Percentiles rank a stretch among this genome's conserved stretches.
These are phyloP conservation scores for Pandion haliaetus DNA, from an alignment of 2,113 vertebrate genomes.

Conservation along the genomic window DNA sequence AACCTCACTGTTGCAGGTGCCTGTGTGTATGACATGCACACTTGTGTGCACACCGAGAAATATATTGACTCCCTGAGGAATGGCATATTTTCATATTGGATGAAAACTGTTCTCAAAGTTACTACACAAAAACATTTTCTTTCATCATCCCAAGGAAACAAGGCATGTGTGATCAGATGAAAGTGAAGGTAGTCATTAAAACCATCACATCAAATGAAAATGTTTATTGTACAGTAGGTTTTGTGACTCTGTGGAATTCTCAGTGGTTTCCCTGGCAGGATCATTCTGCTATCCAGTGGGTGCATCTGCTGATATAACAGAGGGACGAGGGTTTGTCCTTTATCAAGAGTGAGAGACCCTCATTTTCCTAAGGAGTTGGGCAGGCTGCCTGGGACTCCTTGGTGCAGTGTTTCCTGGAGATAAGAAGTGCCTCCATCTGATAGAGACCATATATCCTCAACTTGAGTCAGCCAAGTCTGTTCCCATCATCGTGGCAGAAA, in stretches of 20 bases:
- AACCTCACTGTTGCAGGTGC: not conserved
- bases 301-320: not conserved
- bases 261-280: not conserved
- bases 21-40: too few relatives aligned
- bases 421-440: not conserved
- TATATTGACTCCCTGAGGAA: not conserved
- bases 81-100: not conserved
- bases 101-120: not conserved
- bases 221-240: not conserved
- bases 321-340: not conserved
- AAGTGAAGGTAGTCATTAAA: not conserved
- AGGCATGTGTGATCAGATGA: not conserved
- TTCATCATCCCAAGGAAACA: not conserved
- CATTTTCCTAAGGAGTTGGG: not conserved
- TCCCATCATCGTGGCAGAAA: not conserved
- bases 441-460: not conserved
- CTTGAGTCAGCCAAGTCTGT: not conserved
- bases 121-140: not conserved
- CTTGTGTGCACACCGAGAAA: rapidly evolving
- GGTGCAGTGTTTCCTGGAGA: not conserved
- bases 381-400: not conserved
- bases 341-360: not conserved
- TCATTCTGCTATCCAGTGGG: not conserved
- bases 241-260: not conserved
- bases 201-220: not conserved